phyloP scores from a whole-genome alignment of 30 jellyfish, hydroid and myxozoan genomes.

The Aurelia coerulea region DNA sequence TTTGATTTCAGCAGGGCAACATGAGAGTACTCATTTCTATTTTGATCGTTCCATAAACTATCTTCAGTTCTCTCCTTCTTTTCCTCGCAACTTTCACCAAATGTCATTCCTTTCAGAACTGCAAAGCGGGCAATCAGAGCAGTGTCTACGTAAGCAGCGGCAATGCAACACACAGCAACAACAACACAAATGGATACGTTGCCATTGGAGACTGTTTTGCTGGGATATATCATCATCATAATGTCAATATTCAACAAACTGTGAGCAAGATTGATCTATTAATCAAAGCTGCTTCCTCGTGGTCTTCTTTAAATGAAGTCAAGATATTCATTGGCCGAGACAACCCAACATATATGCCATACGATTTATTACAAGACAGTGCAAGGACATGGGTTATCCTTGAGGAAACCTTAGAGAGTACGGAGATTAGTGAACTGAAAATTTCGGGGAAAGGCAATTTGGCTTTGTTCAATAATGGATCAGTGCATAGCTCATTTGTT shows the following conservation, averaged over 20 bases:
- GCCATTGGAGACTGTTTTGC: conserved; percentile 57
- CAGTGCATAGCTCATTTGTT: background rate
- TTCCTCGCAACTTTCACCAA: background rate
- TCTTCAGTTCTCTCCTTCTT: too few species aligned
- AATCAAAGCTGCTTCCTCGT: conserved; percentile 11
- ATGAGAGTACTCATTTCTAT: background rate
- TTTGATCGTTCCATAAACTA: too few species aligned
- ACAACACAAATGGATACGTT: conserved; percentile 35
- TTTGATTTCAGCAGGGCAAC: background rate
- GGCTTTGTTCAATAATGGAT: conserved; percentile 25
- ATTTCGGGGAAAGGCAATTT: conserved; percentile 52
- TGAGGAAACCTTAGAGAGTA: conserved; percentile 5
- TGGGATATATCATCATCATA: conserved; percentile 3
- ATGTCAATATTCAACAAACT: conserved; percentile 12
- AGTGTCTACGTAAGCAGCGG: conserved; percentile 26
- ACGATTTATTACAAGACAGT: conserved; percentile 45
- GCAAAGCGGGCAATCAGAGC: conserved; percentile 53
- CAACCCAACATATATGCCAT: conserved; percentile 24
- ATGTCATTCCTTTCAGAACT: conserved; percentile 28
- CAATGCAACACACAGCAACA: background rate
- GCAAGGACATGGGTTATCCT: conserved; percentile 64
- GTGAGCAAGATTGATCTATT: conserved; percentile 6
- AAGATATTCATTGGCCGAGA: conserved; percentile 47
- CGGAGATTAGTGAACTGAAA: conserved; percentile 13
- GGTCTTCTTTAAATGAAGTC: conserved; percentile 58